Evolutionary conservation across 2,888 invertebrate species (phyloP).

Genomic region (Dicycla oo): DNA sequence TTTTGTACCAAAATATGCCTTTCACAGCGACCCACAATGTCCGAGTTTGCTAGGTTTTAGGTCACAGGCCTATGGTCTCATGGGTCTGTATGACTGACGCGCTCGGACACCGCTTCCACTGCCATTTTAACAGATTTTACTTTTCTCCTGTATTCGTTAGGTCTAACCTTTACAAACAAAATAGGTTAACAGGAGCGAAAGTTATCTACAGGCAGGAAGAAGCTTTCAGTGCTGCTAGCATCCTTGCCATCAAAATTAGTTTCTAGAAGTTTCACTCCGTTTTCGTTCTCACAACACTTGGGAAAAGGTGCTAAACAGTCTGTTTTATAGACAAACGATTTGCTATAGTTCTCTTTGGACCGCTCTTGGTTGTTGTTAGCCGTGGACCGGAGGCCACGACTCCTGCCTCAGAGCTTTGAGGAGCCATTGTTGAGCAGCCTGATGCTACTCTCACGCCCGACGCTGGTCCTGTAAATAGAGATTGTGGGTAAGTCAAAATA

Average conservation of each 20-base stretch:
- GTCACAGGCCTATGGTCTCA: neutral
- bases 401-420: constrained; percentile 86
- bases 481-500: neutral
- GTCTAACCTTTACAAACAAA: constrained; percentile 25
- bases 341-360: constrained; percentile 83
- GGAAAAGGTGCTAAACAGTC: constrained; percentile 82
- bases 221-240: constrained; percentile 80
- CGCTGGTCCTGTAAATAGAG: constrained; percentile 77
- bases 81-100: neutral
- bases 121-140: neutral
- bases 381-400: constrained; percentile 72
- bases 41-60: neutral
- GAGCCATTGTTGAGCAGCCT: constrained; percentile 85
- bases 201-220: constrained; percentile 77
- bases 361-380: constrained; percentile 81
- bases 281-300: constrained; percentile 84
- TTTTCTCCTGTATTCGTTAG: neutral
- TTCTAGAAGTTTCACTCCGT: constrained; percentile 71
- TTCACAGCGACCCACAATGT: neutral
- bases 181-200: constrained; percentile 61
- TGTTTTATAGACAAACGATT: constrained; percentile 74
- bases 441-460: constrained; percentile 86
- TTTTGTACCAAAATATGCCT: neutral
- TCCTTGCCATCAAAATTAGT: constrained; percentile 74
- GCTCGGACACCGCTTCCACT: neutral